Evolutionary conservation across 2,888 invertebrate species (phyloP).

Genomic region (Sesamia inferens): DNA sequence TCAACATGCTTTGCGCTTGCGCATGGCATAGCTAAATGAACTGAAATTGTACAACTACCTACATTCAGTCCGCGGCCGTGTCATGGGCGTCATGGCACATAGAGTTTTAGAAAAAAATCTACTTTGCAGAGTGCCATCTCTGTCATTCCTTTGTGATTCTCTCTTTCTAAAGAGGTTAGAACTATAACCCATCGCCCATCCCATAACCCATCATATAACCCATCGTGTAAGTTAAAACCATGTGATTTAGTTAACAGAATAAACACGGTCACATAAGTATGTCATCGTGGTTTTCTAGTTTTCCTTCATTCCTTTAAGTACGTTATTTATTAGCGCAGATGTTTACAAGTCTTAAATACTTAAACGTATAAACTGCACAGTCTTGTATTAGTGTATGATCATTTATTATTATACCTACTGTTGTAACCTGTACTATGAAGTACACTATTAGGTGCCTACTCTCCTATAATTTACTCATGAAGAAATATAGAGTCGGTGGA

Average conservation of each 20-base stretch:
- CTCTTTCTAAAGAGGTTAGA: not conserved
- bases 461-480: conserved; percentile 8
- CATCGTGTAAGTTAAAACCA: too few relatives aligned
- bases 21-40: conserved; percentile 27
- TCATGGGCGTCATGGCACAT: not conserved
- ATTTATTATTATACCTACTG: conserved; percentile 21
- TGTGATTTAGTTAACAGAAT: too few relatives aligned
- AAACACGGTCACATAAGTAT: not conserved
- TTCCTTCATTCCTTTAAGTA: not conserved
- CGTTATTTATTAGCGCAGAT: not conserved
- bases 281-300: conserved; percentile 23
- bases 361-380: conserved; percentile 20
- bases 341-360: conserved; percentile 24
- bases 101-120: not conserved
- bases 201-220: too few relatives aligned
- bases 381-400: conserved; percentile 19
- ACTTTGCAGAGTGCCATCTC: not conserved
- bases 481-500: conserved; percentile 15
- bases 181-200: not conserved
- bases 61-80: not conserved
- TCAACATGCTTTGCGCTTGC: conserved; percentile 34
- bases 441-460: conserved; percentile 1
- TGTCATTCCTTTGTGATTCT: not conserved
- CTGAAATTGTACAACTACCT: conserved; percentile 31
- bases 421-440: conserved; percentile 7